Percentiles rank a stretch among this genome's conserved stretches.
Conservation (phyloP, 2,113 vertebrate species). For the Oryzias javanicus region DNA sequence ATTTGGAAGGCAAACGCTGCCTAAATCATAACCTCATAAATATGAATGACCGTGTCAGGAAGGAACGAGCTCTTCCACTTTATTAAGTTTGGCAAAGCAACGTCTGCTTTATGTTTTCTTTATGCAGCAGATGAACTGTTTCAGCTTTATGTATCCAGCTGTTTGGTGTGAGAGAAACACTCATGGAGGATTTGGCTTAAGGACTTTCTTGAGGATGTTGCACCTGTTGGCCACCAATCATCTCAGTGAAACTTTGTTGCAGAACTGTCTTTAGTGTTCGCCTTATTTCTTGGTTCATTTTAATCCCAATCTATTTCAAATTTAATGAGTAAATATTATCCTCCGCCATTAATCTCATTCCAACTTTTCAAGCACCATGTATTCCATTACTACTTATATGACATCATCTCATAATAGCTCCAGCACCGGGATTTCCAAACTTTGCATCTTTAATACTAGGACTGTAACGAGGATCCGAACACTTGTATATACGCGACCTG, state of each 20-base stretch:
- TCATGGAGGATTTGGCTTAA: constrained; percentile 5
- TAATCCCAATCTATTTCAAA: too few relatives aligned
- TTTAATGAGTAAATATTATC: too few relatives aligned
- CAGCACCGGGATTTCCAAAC: too few relatives aligned
- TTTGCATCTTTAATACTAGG: too few relatives aligned
- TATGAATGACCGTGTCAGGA: constrained; percentile 35
- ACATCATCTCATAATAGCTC: too few relatives aligned
- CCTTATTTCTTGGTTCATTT: too few relatives aligned
- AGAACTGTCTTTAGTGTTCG: too few relatives aligned
- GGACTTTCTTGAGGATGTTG: neutral
- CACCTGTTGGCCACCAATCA: neutral
- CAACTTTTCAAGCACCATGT: too few relatives aligned
- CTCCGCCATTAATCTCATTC: too few relatives aligned
- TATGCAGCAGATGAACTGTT: constrained; percentile 20
- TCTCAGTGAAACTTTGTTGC: neutral
- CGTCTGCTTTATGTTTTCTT: constrained; percentile 12
- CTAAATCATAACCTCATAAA: constrained; percentile 35
- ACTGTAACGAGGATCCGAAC: too few relatives aligned
- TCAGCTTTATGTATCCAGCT: constrained; percentile 18
- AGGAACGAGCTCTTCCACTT: constrained; percentile 20
- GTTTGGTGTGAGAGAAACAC: neutral
- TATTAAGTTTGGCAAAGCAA: constrained; percentile 41
- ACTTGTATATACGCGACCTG: too few relatives aligned
- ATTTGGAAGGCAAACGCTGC: constrained; percentile 13
- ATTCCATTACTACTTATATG: too few relatives aligned